Evolutionary conservation across 1,140 invertebrate species (phyloP), one percentile per base, ranked within the genome.

Genomic region (Papilio polytes): DNA sequence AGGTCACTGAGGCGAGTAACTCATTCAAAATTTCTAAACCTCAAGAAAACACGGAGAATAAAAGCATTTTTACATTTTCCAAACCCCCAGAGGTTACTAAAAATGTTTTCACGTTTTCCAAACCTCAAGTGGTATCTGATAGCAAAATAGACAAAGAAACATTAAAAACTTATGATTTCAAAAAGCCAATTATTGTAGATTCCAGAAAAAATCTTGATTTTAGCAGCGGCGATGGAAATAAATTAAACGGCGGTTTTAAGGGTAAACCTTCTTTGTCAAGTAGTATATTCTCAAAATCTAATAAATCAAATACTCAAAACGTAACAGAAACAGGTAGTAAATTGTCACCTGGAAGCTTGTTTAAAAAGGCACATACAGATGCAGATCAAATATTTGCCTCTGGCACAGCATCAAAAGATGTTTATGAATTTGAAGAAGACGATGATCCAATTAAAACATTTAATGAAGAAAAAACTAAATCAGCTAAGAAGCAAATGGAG

Each of bases 21-120:
- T 31, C 84, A 80, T 94, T 93, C 83, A 88, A 85, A 56, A 94
- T 94, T 89, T 94, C 93, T 22, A 92, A 92, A 74, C 92, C 93
- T 59, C 85, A 89, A 85, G 84, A 90, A 73, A 89, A 53, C 66
- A 63, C 36, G 10, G 77, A 81, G 13, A 83, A 36, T 20, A 80
- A 80, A 80, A 85, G 72, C 46, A 79, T 84, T 80, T 84, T 86
- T 80, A 73, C 41, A 15, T 53, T 79, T 78, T 72, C 81, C 72
- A 83, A 80, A 81, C 92, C 92, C 46, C 84, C 88, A 85, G 84
- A 89, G 73, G 88, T 66, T 79, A 63, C 70, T 18, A 80, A 78
- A 80, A 84, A 79, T 63, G 72, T 84, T 77, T 84, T 84, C 80
- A 73, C 15, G 7, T 53, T 79, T 78, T 72, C 81, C 74, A 83